Evolutionary conservation across 92 coral and sea anemone species (phyloP).

Genomic region (Palythoa grandiflora): DNA sequence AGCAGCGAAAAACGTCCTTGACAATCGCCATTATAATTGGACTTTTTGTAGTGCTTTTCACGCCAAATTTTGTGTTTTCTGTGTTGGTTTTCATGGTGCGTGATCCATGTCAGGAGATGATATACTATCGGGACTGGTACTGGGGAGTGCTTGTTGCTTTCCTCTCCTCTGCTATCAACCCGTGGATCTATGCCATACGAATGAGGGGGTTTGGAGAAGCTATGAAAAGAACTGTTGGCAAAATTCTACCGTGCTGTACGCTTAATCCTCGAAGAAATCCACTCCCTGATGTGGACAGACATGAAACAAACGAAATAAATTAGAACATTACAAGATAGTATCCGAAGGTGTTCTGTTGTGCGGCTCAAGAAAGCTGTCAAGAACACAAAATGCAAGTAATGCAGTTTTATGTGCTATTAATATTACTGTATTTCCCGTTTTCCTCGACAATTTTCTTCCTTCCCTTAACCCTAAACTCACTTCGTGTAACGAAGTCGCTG

Average conservation of each 20-base stretch:
- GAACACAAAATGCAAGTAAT: too few species aligned
- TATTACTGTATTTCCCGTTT: too few species aligned
- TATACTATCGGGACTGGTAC: slow-evolving; percentile 16
- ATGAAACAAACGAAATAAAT: too few species aligned
- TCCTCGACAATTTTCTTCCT: too few species aligned
- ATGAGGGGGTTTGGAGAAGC: slow-evolving; percentile 4
- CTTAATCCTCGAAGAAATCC: neutral
- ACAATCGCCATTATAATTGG: slow-evolving; percentile 21
- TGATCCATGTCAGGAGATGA: neutral
- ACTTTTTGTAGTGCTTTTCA: slow-evolving; percentile 7
- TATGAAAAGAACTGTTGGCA: neutral
- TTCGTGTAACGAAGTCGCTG: too few species aligned
- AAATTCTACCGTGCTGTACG: neutral
- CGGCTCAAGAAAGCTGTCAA: too few species aligned
- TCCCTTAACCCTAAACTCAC: too few species aligned
- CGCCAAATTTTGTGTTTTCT: slow-evolving; percentile 25
- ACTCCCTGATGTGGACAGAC: too few species aligned
- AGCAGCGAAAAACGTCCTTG: neutral
- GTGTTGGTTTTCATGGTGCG: slow-evolving; percentile 13
- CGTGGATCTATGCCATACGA: slow-evolving; percentile 34
- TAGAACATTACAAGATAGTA: too few species aligned
- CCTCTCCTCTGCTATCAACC: slow-evolving; percentile 15
- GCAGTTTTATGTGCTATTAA: too few species aligned
- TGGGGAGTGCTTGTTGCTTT: slow-evolving; percentile 14
- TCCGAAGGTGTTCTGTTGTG: too few species aligned